Evolutionary conservation across 1,140 invertebrate genomes (phyloP).

Genomic region (Ridgeia piscesae): DNA sequence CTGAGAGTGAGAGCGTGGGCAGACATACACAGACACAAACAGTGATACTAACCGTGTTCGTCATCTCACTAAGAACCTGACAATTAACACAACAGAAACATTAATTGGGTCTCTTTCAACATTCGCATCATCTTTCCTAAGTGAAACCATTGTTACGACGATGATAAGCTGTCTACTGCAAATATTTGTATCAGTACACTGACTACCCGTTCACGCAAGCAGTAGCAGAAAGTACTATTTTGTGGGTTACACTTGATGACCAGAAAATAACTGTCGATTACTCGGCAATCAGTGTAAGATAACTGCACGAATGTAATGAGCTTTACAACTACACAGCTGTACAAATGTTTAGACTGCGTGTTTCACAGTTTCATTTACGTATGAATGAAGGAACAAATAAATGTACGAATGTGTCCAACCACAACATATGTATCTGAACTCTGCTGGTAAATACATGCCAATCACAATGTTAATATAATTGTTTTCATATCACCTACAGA

Average conservation of each 20-base stretch:
- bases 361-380: background rate
- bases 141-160: background rate
- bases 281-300: background rate
- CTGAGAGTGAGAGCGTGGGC: background rate
- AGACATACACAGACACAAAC: background rate
- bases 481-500: background rate
- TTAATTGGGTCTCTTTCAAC: background rate
- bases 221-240: background rate
- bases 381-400: background rate
- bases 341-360: background rate
- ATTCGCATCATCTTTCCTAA: background rate
- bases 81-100: constrained; percentile 1
- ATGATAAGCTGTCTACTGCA: background rate
- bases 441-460: background rate
- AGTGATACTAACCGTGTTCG: background rate
- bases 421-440: background rate
- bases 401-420: background rate
- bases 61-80: constrained; percentile 5
- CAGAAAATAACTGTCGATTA: background rate
- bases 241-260: background rate
- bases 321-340: background rate
- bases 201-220: background rate
- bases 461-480: background rate
- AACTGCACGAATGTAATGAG: background rate
- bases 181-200: background rate